Evolutionary conservation across 2,888 invertebrate genomes (phyloP), one percentile per base, ranked within the genome.

Genomic region (Drosophila anomalata): DNA sequence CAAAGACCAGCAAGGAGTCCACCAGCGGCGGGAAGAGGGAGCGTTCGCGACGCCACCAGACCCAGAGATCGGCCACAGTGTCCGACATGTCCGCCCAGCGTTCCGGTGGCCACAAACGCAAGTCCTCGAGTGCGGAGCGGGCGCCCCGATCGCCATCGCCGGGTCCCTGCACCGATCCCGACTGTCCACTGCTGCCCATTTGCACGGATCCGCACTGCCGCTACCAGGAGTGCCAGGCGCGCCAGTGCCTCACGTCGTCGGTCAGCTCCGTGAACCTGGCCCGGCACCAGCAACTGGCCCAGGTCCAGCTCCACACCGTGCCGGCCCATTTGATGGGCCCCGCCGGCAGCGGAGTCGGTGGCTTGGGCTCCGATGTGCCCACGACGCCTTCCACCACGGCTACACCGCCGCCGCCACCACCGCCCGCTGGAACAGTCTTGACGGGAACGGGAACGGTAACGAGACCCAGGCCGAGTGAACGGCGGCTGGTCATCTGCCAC

Each of bases 181-280:
- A 89, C 70, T 92, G 92, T 73, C 91, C 91, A 46, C 76, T 92
- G 59, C 74, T 92, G 69, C 91, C 92, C 62, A 89, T 92, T 26
- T 92, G 92, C 78, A 91, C 90, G 9, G 92, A 92, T 81, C 92
- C 92, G 20, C 90, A 91, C 62, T 92, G 92, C 73, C 90, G 91
- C 57, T 91, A 89, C 69, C 84, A 88, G 65, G 91, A 91, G 67
- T 92, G 91, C 67, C 84, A 83, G 52, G 77, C 73, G 4, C 63
- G 74, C 2, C 77, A 86, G 54, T 79, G 78, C 55, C 74, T 85
- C 59, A 76, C 79, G 52, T 68, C 85, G 44, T 86, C 87, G 12
- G 84, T 88, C 3, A 89, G 88, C 44, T 87, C 89, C 29, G 79
- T 88, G 17, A 90, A 90, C 56, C 84, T 90, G 59, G 81, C 85